Percentiles rank a stretch among this genome's conserved stretches.
Conservation (phyloP, 2,113 vertebrate genomes). For the Cololabis saira region DNA sequence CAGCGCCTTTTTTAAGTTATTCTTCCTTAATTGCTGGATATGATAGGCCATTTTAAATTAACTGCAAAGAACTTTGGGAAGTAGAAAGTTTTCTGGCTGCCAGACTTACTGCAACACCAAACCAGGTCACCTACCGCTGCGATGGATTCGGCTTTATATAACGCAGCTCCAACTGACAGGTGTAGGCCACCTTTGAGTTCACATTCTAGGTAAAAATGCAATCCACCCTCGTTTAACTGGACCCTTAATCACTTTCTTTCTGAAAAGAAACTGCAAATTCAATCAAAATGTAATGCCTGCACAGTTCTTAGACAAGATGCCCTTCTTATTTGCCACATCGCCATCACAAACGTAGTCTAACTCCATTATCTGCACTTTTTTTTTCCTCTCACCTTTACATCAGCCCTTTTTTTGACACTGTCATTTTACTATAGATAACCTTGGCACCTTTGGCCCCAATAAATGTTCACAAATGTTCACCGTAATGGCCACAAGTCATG, state of each 20-base stretch:
- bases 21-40: too few species aligned
- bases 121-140: slow-evolving; percentile 58
- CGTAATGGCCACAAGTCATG: neutral
- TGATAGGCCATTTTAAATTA: slow-evolving; percentile 12
- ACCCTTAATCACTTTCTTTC: slow-evolving; percentile 4
- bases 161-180: slow-evolving; percentile 52
- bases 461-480: slow-evolving; percentile 16
- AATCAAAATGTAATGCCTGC: slow-evolving; percentile 47
- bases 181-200: slow-evolving; percentile 27
- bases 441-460: slow-evolving; percentile 19
- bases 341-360: slow-evolving; percentile 34
- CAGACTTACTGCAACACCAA: slow-evolving; percentile 39
- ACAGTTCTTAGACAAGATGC: slow-evolving; percentile 32
- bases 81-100: slow-evolving; percentile 28
- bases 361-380: slow-evolving; percentile 32
- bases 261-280: slow-evolving; percentile 3
- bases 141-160: slow-evolving; percentile 44
- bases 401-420: slow-evolving; percentile 22
- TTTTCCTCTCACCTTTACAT: slow-evolving; percentile 17
- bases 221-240: slow-evolving; percentile 21
- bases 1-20: too few species aligned
- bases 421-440: slow-evolving; percentile 44
- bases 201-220: slow-evolving; percentile 12
- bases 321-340: slow-evolving; percentile 30
- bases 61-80: slow-evolving; percentile 35